Base-by-base conservation (phyloP, 2,113 vertebrate genomes). In the Coturnix japonica region DNA sequence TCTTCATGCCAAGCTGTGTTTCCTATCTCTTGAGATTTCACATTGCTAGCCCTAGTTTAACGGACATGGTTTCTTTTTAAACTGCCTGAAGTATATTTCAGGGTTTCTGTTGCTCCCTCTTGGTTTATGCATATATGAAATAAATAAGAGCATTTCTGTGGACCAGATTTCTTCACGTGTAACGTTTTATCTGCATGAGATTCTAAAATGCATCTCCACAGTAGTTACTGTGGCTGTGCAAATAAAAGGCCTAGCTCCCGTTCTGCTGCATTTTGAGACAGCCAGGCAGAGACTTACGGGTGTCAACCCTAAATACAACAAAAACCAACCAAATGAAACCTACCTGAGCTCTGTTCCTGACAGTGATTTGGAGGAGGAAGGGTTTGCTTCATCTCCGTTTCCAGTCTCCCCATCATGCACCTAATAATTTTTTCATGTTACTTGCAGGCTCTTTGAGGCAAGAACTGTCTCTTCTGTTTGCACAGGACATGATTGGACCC, bases 31-130 rank as follows among this genome's bases (percentile, higher is more conserved):
- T 71, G 89, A 90, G 83, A 81, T 94, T 89, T 79, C 75, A 76
- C 69, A 79, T 28, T 19, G 4, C 39, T 74, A 26, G 71, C 41
- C 80, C 43, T 60, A 70, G 51, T 90, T 85, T 72, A 59, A 64
- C 84, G 85, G 66, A 37, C 43, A 35, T 71, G 47, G 61, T 85
- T 96, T 89, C 69, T 43, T 53, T 93, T 89, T 81, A 79, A 93
- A 90, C 89, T 81, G 69, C 41, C 51, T 81, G 75, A 81, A 76
- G 81, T 20, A 2, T 39, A 37, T 22, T 81, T 23, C n/a, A 66
- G 18, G 25, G 61, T 35, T 76, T 65, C 28, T 71, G 15, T 41
- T 82, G n/a, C 6, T 87, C 30, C 0, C 1, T 78, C 54, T 14
- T 66, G 64, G n/a, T 82, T 91, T 85, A 59, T 54, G 30, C 13